Conservation (phyloP, 2,797 vertebrate species). For the Pelobates cultripes region DNA sequence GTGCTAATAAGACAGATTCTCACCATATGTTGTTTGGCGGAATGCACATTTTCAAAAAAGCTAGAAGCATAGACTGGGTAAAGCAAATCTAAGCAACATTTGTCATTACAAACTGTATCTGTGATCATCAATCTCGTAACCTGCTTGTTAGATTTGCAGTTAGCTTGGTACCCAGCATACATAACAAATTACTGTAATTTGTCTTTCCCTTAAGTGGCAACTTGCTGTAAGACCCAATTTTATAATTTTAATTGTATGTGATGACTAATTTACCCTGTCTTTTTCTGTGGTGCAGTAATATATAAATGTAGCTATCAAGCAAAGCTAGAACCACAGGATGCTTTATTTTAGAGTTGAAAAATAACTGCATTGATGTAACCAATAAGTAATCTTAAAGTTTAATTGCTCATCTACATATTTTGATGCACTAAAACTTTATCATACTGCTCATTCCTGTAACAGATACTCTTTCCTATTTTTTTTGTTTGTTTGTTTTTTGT, state of each 20-base stretch:
- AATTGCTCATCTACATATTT: background rate
- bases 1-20: constrained; percentile 35
- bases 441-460: too few relatives aligned
- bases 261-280: constrained; percentile 56
- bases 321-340: constrained; percentile 40
- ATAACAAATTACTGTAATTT: constrained; percentile 54
- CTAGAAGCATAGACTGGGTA: constrained; percentile 20
- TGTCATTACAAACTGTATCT: constrained; percentile 45
- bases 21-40: constrained; percentile 29
- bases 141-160: constrained; percentile 50
- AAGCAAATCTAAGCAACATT: constrained; percentile 35
- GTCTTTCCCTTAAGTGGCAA: constrained; percentile 54
- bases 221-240: constrained; percentile 56
- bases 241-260: constrained; percentile 56
- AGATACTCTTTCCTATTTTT: too few relatives aligned
- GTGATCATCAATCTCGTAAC: constrained; percentile 55
- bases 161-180: constrained; percentile 47
- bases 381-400: constrained; percentile 24
- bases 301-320: constrained; percentile 52
- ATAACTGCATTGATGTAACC: constrained; percentile 38
- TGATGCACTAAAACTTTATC: background rate
- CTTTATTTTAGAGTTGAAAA: constrained; percentile 42
- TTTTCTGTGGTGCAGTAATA: constrained; percentile 54
- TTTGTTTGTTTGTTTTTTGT: too few relatives aligned
- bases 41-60: constrained; percentile 22